Percentiles rank a stretch among this genome's conserved stretches.
Conservation (phyloP, 1,140 invertebrate species). For the Whitmania pigra region DNA sequence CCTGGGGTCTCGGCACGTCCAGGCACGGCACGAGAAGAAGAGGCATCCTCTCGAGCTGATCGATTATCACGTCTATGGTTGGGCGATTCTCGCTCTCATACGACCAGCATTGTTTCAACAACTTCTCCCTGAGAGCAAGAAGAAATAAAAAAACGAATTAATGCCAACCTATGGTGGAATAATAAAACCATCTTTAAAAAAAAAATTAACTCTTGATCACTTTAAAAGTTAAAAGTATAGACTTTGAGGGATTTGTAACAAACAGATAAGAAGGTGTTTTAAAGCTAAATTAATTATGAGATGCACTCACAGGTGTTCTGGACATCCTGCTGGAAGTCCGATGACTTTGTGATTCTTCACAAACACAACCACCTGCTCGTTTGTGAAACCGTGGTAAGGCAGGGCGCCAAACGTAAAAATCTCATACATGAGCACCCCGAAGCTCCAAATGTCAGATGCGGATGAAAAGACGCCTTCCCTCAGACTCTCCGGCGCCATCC, state of each 20-base stretch:
- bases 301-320: conserved; percentile 56
- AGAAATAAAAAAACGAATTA: conserved; percentile 25
- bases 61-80: conserved; percentile 61
- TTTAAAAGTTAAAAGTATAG: background rate
- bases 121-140: conserved; percentile 49
- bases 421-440: conserved; percentile 80
- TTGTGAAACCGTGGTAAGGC: conserved; percentile 63
- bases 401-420: conserved; percentile 56
- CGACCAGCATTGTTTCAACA: conserved; percentile 66
- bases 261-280: background rate
- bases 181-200: background rate
- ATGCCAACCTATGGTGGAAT: background rate
- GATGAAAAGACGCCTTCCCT: conserved; percentile 75
- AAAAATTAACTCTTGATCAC: background rate
- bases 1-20: conserved; percentile 60
- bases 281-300: background rate
- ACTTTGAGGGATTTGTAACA: background rate
- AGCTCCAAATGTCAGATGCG: conserved; percentile 85
- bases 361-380: conserved; percentile 66
- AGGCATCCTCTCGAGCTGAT: conserved; percentile 61
- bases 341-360: conserved; percentile 62
- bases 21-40: conserved; percentile 63
- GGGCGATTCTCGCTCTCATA: conserved; percentile 57
- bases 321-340: conserved; percentile 57
- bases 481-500: conserved; percentile 86